Conservation (phyloP, 2,888 invertebrate genomes). For the Aporophyla lueneburgensis region DNA sequence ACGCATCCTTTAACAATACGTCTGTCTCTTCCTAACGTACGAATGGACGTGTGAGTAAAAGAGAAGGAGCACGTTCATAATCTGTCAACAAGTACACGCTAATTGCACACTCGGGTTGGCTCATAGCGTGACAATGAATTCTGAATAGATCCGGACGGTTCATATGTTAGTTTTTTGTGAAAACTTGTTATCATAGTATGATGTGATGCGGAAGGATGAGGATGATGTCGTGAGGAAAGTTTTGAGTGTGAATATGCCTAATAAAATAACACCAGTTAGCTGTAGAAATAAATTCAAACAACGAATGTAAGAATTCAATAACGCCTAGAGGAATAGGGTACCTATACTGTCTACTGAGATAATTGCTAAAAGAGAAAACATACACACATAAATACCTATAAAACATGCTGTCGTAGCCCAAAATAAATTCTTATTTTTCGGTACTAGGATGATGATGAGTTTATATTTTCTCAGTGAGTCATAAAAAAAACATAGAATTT, state of each 20-base stretch:
- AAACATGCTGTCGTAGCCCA: background rate
- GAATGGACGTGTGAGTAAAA: slow-evolving; percentile 49
- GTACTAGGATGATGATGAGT: background rate
- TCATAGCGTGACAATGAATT: slow-evolving; percentile 56
- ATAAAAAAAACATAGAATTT: background rate
- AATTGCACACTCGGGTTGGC: slow-evolving; percentile 80
- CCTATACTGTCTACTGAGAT: background rate
- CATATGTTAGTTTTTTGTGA: background rate
- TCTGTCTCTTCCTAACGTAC: slow-evolving; percentile 66
- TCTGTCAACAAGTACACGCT: slow-evolving; percentile 84
- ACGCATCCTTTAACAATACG: slow-evolving; percentile 71
- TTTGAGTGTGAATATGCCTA: no score
- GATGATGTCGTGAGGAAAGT: background rate
- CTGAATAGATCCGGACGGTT: background rate
- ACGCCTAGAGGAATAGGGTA: no score
- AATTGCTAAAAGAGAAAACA: background rate
- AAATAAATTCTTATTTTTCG: background rate
- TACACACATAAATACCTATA: background rate
- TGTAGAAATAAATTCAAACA: background rate
- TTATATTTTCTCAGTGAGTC: background rate
- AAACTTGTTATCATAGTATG: background rate
- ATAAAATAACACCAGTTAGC: background rate
- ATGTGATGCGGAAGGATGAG: background rate
- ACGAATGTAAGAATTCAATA: no score
- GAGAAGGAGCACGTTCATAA: slow-evolving; percentile 72